Conservation (phyloP, 2,113 vertebrate species). For the Chinchilla lanigera region DNA sequence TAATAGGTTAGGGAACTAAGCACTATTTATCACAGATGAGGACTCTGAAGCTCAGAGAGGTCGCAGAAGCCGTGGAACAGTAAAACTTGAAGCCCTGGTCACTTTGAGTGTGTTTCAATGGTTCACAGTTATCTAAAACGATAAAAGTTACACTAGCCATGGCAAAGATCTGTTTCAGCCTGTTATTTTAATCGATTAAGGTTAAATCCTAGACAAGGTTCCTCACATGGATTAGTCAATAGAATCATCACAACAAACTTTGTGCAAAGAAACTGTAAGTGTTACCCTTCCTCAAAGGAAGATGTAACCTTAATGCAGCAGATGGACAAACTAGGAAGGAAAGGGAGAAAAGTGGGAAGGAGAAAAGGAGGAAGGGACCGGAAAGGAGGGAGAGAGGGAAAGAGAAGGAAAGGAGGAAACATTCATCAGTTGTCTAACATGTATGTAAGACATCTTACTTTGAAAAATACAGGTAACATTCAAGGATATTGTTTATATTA, state of each 20-base stretch:
- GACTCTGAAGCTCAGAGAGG: background rate
- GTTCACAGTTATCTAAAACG: background rate
- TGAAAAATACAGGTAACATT: conserved; percentile 10
- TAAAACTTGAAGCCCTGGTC: background rate
- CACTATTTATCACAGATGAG: background rate
- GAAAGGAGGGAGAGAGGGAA: background rate
- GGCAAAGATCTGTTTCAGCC: background rate
- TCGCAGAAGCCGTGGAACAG: background rate
- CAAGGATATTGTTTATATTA: conserved; percentile 4
- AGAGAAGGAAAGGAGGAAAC: background rate
- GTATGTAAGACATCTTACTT: background rate
- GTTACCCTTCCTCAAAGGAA: background rate
- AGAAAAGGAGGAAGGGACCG: background rate
- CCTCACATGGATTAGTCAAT: background rate
- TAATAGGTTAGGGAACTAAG: background rate
- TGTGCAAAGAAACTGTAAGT: background rate
- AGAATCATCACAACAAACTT: background rate
- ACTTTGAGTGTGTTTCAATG: background rate
- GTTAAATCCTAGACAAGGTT: background rate
- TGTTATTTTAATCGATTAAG: background rate
- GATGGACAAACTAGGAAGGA: background rate
- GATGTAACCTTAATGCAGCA: background rate
- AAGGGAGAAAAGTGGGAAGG: background rate
- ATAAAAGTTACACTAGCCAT: background rate
- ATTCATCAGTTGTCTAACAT: background rate